Conservation (phyloP, 1,140 invertebrate species). For the Pantala flavescens region DNA sequence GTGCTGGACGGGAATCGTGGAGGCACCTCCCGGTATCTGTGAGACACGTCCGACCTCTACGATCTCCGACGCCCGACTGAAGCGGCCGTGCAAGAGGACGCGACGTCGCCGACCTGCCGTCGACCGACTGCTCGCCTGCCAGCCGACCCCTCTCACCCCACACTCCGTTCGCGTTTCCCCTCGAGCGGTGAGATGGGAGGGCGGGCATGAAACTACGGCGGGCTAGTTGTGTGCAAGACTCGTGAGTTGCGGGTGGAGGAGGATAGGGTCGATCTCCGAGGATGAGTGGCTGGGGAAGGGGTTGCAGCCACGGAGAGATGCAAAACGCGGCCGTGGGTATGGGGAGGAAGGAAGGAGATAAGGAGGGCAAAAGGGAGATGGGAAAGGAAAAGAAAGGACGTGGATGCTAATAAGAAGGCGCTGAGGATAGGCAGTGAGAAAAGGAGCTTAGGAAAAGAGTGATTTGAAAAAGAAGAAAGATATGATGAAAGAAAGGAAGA, state of each 20-base stretch:
- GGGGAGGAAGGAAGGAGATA: too few relatives aligned
- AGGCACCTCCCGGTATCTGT: neutral
- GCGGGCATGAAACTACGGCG: too few relatives aligned
- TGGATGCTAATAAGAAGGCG: neutral
- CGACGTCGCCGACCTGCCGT: neutral
- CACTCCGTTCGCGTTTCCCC: neutral
- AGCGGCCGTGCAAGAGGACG: neutral
- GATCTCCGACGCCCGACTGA: neutral
- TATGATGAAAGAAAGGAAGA: neutral
- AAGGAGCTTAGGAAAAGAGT: neutral
- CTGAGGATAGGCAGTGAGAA: too few relatives aligned
- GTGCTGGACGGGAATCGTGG: neutral
- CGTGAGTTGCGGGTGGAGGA: too few relatives aligned
- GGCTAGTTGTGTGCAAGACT: too few relatives aligned
- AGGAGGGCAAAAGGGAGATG: neutral
- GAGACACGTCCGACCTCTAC: neutral
- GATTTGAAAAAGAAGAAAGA: neutral
- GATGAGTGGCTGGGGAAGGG: neutral
- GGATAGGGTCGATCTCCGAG: neutral
- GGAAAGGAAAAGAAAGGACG: neutral
- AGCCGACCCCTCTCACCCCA: neutral
- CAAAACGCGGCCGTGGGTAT: too few relatives aligned
- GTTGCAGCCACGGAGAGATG: too few relatives aligned
- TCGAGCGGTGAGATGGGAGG: too few relatives aligned
- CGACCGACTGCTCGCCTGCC: conserved; percentile 4